These are phyloP conservation scores for Palloptera scutellata DNA, from an alignment of 2,888 invertebrate species.

Conservation along the genomic window DNA sequence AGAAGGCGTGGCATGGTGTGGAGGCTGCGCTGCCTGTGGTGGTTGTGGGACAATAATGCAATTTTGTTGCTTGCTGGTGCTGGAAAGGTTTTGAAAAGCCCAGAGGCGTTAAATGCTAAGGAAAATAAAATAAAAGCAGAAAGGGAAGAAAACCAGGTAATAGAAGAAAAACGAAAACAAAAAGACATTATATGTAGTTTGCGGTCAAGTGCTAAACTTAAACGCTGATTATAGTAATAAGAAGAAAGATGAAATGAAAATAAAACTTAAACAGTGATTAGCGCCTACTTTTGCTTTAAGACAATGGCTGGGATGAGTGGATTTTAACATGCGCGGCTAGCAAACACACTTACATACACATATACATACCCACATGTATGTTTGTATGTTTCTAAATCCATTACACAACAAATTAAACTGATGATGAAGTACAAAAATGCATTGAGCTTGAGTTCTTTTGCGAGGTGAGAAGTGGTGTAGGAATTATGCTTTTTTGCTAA, in stretches of 20 bases:
- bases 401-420: conserved; percentile 45
- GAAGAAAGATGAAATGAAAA: conserved; percentile 20
- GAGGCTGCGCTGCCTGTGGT: background rate
- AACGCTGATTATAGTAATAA: no score
- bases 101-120: conserved; percentile 31
- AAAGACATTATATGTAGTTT: no score
- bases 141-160: background rate
- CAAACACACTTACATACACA: conserved; percentile 10
- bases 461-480: no score
- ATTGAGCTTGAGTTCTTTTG: no score
- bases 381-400: conserved; percentile 47
- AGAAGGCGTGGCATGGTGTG: background rate
- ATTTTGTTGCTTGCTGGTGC: background rate
- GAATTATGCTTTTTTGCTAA: no score
- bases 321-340: conserved; percentile 26
- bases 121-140: conserved; percentile 3
- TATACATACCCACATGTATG: background rate
- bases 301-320: conserved; percentile 37
- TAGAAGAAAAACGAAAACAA: conserved; percentile 19
- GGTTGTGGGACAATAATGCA: conserved; percentile 1
- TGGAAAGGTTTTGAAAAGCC: conserved; percentile 26
- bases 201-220: conserved; percentile 10
- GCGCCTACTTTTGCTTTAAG: conserved; percentile 41
- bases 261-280: conserved; percentile 42
- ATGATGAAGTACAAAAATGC: conserved; percentile 1